Conservation (phyloP, 2,113 vertebrate species). For the Hippocampus comes region DNA sequence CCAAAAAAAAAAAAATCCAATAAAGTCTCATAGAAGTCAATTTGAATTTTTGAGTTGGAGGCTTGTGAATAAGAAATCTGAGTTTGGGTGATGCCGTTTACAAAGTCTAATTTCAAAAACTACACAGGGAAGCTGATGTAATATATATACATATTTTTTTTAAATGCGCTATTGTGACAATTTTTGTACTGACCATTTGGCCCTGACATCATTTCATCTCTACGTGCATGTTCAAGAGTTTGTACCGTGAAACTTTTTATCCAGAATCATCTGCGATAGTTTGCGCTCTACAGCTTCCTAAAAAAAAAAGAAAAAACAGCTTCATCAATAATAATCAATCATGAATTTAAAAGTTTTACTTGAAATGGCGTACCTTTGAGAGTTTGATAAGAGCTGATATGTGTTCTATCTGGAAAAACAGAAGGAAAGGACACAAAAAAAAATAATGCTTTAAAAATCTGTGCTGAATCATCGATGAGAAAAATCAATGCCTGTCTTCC, state of each 20-base stretch:
- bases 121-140: too few species aligned
- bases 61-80: too few species aligned
- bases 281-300: constrained; percentile 97
- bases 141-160: too few species aligned
- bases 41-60: too few species aligned
- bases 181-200: too few species aligned
- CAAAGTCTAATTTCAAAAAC: too few species aligned
- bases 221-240: background rate
- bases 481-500: too few species aligned
- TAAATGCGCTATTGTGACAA: too few species aligned
- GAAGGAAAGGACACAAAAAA: background rate
- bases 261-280: constrained; percentile 98
- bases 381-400: constrained; percentile 98
- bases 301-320: background rate
- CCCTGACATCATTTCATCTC: background rate
- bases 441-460: background rate
- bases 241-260: constrained; percentile 95
- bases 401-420: constrained; percentile 86
- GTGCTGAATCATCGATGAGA: too few species aligned
- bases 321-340: background rate
- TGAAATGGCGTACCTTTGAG: constrained; percentile 81
- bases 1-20: background rate
- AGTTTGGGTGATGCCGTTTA: too few species aligned
- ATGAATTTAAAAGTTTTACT: background rate
- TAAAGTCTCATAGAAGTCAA: too few species aligned